Conservation (phyloP, 2,888 invertebrate genomes). For the Standfussiana lucernea region DNA sequence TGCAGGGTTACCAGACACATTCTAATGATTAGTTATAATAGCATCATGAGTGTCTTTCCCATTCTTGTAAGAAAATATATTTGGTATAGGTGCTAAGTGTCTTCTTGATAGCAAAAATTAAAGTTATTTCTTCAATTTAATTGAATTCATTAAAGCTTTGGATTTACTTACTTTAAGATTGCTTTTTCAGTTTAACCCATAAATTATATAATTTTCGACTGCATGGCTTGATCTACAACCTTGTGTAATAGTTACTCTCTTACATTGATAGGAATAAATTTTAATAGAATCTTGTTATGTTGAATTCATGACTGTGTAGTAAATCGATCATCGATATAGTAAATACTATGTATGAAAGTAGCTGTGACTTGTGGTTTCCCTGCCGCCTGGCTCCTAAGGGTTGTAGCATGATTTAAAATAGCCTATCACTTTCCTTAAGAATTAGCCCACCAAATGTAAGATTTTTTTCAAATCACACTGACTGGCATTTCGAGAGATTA, state of each 20-base stretch:
- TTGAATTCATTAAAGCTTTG: neutral
- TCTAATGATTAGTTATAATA: neutral
- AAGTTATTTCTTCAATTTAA: neutral
- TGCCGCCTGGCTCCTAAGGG: too few relatives aligned
- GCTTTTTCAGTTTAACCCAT: neutral
- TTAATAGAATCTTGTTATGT: neutral
- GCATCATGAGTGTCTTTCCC: too few relatives aligned
- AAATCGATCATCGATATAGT: neutral
- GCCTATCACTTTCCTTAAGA: neutral
- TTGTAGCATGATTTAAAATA: neutral
- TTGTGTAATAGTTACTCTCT: neutral
- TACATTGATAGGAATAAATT: constrained; percentile 1
- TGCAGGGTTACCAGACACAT: neutral
- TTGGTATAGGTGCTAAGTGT: neutral
- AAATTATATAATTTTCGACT: neutral
- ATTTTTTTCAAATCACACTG: neutral
- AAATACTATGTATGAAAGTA: neutral
- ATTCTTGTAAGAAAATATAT: neutral
- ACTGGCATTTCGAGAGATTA: neutral
- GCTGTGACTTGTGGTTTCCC: neutral
- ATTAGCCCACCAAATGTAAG: neutral
- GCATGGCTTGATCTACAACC: neutral
- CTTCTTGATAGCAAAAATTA: neutral
- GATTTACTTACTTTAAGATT: neutral
- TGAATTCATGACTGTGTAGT: neutral